Evolutionary conservation across 2,113 vertebrate species (phyloP).

Genomic region (Porphyrio hochstetteri): DNA sequence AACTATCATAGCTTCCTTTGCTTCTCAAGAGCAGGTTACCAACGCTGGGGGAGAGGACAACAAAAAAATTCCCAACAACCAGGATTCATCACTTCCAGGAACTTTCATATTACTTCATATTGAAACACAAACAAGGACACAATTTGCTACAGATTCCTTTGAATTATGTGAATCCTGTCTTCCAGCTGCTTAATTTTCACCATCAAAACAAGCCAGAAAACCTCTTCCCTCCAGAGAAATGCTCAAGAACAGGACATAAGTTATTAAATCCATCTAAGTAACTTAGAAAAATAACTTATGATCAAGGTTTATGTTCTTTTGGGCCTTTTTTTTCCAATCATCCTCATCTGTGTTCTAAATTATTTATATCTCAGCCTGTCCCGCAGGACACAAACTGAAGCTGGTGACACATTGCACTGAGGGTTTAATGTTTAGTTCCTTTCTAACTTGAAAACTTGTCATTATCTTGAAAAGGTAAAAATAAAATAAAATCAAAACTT

Average conservation of each 20-base stretch:
- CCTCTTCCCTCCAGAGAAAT: not conserved
- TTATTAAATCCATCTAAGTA: not conserved
- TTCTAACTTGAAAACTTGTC: not conserved
- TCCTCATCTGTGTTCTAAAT: not conserved
- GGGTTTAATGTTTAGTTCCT: not conserved
- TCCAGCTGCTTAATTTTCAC: not conserved
- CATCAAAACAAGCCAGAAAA: not conserved
- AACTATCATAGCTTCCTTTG: not conserved
- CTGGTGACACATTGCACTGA: not conserved
- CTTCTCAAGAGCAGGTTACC: not conserved
- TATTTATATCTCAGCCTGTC: not conserved
- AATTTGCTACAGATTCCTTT: not conserved
- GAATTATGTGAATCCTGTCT: not conserved
- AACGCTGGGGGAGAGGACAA: not conserved
- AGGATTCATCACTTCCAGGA: not conserved
- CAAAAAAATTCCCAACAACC: not conserved
- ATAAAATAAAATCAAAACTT: not conserved
- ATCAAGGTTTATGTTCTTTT: not conserved
- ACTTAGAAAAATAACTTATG: not conserved
- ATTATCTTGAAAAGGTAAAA: not conserved
- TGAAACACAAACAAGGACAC: not conserved
- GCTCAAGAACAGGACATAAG: not conserved
- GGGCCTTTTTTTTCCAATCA: not conserved
- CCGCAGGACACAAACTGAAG: not conserved
- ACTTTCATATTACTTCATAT: not conserved